A percentile compares a stretch with the other conserved stretches of the same genome.
These are phyloP conservation scores for Eretmochelys imbricata DNA, from an alignment of 2,113 vertebrate genomes.

Conservation along the genomic window DNA sequence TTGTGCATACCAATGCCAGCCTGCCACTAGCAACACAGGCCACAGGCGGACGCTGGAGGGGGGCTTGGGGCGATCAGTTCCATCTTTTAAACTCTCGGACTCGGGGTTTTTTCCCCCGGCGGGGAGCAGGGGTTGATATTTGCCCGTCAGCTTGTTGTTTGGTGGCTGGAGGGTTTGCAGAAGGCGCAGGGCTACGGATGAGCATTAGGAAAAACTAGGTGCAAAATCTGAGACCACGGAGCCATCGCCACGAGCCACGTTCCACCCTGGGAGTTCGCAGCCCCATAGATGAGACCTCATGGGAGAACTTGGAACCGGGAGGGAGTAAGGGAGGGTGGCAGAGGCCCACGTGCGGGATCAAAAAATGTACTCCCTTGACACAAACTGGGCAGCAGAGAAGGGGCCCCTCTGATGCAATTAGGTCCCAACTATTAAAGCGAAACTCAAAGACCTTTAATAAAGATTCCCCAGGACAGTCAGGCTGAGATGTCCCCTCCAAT, in stretches of 20 bases:
- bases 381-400: not conserved
- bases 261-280: not conserved
- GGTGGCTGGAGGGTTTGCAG: not conserved
- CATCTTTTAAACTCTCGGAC: not conserved
- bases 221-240: not conserved
- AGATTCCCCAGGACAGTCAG: not conserved
- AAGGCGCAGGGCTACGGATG: not conserved
- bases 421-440: not conserved
- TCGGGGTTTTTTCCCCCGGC: not conserved
- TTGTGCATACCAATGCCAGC: constrained; percentile 12
- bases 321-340: not conserved
- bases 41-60: not conserved
- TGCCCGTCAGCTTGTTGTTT: not conserved
- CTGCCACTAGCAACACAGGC: not conserved
- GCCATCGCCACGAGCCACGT: not conserved
- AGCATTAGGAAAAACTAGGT: not conserved
- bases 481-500: too few species aligned
- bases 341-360: too few species aligned
- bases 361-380: not conserved
- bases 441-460: not conserved
- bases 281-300: not conserved
- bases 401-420: not conserved
- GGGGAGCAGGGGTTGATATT: not conserved
- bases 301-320: not conserved
- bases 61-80: not conserved